phyloP scores from a whole-genome alignment of 1,140 invertebrate genomes.

The Maniola jurtina region DNA sequence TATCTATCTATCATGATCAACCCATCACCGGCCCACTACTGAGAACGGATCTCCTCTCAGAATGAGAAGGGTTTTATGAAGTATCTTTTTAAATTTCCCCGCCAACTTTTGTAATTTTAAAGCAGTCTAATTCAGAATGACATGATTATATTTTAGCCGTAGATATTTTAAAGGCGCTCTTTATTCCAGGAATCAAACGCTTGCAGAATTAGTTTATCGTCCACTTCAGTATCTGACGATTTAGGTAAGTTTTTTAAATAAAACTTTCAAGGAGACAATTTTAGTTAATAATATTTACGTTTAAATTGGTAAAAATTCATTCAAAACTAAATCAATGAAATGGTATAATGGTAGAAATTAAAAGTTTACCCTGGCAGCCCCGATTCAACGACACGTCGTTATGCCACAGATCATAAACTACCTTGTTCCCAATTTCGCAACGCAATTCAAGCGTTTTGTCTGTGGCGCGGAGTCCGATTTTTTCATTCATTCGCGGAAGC shows the following conservation, averaged over 20 bases:
- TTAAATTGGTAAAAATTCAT: no score
- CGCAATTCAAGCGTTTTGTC: constrained; percentile 22
- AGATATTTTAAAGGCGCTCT: not conserved
- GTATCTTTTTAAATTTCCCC: no score
- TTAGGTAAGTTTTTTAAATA: constrained; percentile 52
- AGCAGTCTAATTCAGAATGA: no score
- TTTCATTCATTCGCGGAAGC: constrained; percentile 49
- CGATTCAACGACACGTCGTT: not conserved
- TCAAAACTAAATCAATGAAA: not conserved
- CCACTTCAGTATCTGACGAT: constrained; percentile 49
- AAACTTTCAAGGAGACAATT: no score
- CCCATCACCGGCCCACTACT: no score
- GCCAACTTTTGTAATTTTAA: no score
- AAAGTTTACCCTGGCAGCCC: not conserved
- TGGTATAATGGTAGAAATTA: not conserved
- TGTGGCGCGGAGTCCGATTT: constrained; percentile 9
- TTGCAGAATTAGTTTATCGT: constrained; percentile 50
- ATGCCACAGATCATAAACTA: not conserved
- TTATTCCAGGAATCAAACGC: constrained; percentile 54
- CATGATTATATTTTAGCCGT: no score
- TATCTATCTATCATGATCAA: no score
- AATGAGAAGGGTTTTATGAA: no score
- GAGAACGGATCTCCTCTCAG: no score
- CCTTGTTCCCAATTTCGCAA: constrained; percentile 1
- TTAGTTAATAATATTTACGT: no score